Conservation (phyloP, 2,888 invertebrate species). For the Rotaria macrura region DNA sequence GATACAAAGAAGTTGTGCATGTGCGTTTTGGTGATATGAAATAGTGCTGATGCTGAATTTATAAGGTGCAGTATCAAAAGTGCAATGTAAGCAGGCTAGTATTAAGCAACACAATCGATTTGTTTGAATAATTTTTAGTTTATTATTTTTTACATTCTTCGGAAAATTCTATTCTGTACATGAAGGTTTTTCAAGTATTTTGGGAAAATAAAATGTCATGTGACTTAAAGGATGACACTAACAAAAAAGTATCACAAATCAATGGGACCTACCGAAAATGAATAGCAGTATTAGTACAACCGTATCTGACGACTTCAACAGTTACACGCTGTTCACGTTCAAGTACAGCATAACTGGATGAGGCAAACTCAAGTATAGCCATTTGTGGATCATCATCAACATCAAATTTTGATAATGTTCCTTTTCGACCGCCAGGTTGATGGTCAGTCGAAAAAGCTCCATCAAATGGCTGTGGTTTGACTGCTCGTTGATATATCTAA, state of each 20-base stretch:
- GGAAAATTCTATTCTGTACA: neutral
- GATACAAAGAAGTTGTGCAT: too few species aligned
- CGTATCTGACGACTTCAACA: slow-evolving; percentile 53
- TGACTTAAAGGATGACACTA: neutral
- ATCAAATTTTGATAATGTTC: slow-evolving; percentile 36
- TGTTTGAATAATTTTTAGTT: too few species aligned
- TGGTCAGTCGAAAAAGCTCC: neutral
- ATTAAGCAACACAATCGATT: too few species aligned
- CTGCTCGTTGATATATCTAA: neutral
- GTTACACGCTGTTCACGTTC: slow-evolving; percentile 51
- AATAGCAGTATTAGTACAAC: slow-evolving; percentile 42
- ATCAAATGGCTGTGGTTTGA: neutral
- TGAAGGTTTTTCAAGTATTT: neutral
- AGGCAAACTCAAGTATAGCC: slow-evolving; percentile 55
- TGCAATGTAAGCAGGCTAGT: neutral
- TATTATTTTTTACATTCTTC: too few species aligned
- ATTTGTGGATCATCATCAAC: slow-evolving; percentile 45
- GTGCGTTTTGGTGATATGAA: neutral
- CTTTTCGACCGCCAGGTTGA: neutral
- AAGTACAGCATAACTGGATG: slow-evolving; percentile 54
- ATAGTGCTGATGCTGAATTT: neutral
- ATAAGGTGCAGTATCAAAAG: neutral
- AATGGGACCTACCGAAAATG: neutral
- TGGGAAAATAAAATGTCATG: neutral
- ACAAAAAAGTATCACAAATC: neutral